Percentiles rank a stretch among this genome's conserved stretches.
Evolutionary conservation across 2,888 invertebrate species (phyloP).

Genomic region (Leucophora obtusa): DNA sequence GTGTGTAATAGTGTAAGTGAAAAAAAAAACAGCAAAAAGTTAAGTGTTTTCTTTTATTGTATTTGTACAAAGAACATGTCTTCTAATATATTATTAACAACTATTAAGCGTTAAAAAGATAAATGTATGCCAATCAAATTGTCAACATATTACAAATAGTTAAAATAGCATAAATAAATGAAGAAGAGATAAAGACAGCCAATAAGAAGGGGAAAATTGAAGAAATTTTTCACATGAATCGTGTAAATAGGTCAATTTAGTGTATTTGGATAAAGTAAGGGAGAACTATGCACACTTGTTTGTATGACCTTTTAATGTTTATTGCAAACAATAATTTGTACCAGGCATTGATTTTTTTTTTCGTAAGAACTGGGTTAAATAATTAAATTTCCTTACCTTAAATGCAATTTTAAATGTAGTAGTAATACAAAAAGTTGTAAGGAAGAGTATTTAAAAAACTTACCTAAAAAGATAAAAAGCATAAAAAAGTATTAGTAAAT

Average conservation of each 20-base stretch:
- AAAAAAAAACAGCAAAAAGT: too few relatives aligned
- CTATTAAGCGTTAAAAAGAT: slow-evolving; percentile 1
- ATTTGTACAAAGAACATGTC: too few relatives aligned
- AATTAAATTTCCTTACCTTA: neutral
- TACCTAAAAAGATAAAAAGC: slow-evolving; percentile 38
- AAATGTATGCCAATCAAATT: slow-evolving; percentile 47
- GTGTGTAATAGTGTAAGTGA: neutral
- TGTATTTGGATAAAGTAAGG: neutral
- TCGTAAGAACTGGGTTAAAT: neutral
- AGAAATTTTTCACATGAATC: neutral
- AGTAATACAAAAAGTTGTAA: slow-evolving; percentile 32
- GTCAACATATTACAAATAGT: slow-evolving; percentile 42
- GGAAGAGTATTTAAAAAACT: neutral
- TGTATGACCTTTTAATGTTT: neutral
- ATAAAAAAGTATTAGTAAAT: slow-evolving; percentile 15
- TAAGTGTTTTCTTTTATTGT: neutral
- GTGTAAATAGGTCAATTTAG: neutral
- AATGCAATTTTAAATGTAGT: neutral
- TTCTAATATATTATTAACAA: neutral
- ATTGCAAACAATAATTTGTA: too few relatives aligned
- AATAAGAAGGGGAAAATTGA: neutral
- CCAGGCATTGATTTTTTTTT: neutral
- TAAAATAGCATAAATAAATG: neutral
- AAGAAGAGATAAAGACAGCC: neutral
- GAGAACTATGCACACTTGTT: neutral